Evolutionary conservation across 1,140 invertebrate species (phyloP), one percentile per base, ranked within the genome.

Genomic region (Samia ricini): DNA sequence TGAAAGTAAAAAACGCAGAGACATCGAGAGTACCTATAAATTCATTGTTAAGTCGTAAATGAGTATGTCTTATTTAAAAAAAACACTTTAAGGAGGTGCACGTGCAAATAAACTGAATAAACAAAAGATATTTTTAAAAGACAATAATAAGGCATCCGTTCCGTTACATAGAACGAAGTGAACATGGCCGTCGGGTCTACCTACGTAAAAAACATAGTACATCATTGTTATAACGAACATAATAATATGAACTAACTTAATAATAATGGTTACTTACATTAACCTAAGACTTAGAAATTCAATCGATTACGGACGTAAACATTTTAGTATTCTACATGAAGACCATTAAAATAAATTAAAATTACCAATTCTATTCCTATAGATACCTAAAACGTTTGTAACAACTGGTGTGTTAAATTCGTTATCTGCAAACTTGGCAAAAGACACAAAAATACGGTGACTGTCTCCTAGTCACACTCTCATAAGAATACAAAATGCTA

Each of bases 81-180:
- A 42, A 15, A 42, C 33, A 42, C 15, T 15, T 42, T 42, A 15
- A 42, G 33, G 33, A 42, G n/a, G 33, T 42, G 12, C 7, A 3
- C 33, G 10, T 42, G 33, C 33, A 42, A 42, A 42, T 42, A 42
- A 42, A 42, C 10, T 49, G 6, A 50, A 59, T 55, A 52, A 36
- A 63, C 23, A 59, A 58, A 55, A 56, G 56, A 62, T 66, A 68
- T 72, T 69, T 70, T 71, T 69, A 61, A 68, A 70, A 63, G 69
- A 70, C 62, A 72, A 76, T 72, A 66, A 74, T 76, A 66, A 67
- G 58, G 57, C 66, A 76, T 77, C 60, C 58, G 70, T 77, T 77
- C 60, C 58, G 70, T 77, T 71, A 66, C 71, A 68, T 68, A 60
- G 60, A 62, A 71, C 74, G 71, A 75, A 72, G 71, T 66, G 59